These are phyloP conservation scores for Dicyrtoma fusca DNA, from an alignment of 2,888 invertebrate genomes.

Conservation along the genomic window DNA sequence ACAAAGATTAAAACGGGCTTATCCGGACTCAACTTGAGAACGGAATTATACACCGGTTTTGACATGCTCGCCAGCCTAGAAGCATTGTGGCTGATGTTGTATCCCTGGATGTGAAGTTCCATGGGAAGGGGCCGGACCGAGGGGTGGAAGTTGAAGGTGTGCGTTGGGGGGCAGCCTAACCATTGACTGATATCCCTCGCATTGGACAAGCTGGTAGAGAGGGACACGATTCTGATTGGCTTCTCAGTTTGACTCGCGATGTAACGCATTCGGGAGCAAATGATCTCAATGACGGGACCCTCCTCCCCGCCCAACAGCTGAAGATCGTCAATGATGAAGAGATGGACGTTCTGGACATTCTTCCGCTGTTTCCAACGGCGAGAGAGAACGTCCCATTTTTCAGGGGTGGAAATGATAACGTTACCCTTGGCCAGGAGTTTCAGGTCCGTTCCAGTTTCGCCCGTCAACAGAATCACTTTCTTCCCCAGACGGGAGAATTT, in stretches of 20 bases:
- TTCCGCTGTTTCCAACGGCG: constrained; percentile 98
- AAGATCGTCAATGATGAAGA: constrained; percentile 96
- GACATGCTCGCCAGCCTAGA: constrained; percentile 97
- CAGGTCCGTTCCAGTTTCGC: constrained; percentile 96
- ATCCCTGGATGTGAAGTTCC: constrained; percentile 93
- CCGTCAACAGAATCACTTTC: constrained; percentile 84
- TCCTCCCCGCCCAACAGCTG: constrained; percentile 80
- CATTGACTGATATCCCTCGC: constrained; percentile 94
- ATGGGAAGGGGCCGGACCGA: constrained; percentile 93
- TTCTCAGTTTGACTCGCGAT: constrained; percentile 91
- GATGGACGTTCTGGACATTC: constrained; percentile 93
- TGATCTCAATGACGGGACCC: constrained; percentile 89
- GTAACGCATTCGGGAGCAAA: constrained; percentile 88
- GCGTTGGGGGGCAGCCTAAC: constrained; percentile 91
- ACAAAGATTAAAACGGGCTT: constrained; percentile 90
- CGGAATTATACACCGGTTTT: constrained; percentile 94
- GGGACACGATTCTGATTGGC: constrained; percentile 88
- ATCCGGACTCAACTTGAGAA: constrained; percentile 73
- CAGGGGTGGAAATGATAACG: constrained; percentile 94
- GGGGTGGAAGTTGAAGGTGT: constrained; percentile 98
- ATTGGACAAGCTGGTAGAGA: constrained; percentile 91
- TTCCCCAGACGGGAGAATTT: constrained; percentile 80
- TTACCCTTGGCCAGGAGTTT: constrained; percentile 81
- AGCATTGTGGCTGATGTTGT: constrained; percentile 96
- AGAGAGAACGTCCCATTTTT: constrained; percentile 98